Base-by-base conservation (phyloP, 2,113 vertebrate species). In the Ellobius talpinus region DNA sequence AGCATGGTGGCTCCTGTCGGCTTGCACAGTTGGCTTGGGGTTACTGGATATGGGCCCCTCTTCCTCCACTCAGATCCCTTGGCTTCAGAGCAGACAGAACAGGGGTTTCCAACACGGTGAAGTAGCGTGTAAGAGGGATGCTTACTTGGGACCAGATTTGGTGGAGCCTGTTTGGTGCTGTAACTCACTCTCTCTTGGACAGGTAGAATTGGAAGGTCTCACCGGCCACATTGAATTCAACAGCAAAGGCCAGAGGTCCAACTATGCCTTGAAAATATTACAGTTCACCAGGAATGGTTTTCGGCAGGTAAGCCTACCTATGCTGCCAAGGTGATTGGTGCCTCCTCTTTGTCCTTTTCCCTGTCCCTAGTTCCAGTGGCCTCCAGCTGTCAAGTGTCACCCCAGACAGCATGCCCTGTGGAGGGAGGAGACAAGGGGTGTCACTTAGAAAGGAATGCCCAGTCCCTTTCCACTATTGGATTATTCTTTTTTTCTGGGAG, bases 191-290 rank as follows among this genome's bases (percentile, higher is more conserved):
- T 99, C 98, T 99, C 98, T 99, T 98, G 99, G 98, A 99, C 99
- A 99, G 99, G 99, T 99, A 99, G 99, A 99, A 98, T 99, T 99
- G 99, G 99, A 99, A 98, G 99, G 99, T 99, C 99, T 99, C 98
- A 99, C 99, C 50, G 99, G 99, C 98, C 99, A 99, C 99, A 99
- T 99, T 70, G 99, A 99, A 98, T 99, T 99, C 99, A 99, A 99
- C 99, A 99, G 99, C 99, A 99, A 99, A 99, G 99, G 99, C 68
- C 99, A 99, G 76, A 98, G 99, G 39, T 99, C 99, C 82, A 99
- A 99, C 98, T 99, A 99, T 5, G 99, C 99, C 97, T 98, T 99
- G 98, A 99, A 99, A 95, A 99, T 99, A 98, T 98, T 99, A 98
- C 99, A 99, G 98, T 99, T 99, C 98, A 98, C 99, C 0, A 99